These are phyloP conservation scores for Hydractinia symbiolongicarpus DNA, from an alignment of 30 jellyfish, hydroid and myxozoan species.

Conservation along the genomic window DNA sequence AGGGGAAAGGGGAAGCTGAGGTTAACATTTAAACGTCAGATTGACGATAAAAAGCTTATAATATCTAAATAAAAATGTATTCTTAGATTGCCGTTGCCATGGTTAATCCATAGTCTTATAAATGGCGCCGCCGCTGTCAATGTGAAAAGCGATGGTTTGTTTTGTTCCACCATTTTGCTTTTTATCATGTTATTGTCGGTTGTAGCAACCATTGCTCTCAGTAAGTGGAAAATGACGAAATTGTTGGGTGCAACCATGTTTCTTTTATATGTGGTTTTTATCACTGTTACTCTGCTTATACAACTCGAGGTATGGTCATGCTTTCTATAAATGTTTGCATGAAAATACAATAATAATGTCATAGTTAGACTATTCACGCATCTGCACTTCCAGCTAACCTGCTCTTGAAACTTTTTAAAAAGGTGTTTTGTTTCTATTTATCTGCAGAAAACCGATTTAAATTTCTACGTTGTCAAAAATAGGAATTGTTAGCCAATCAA, in stretches of 20 bases:
- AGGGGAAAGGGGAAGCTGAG: too few relatives aligned
- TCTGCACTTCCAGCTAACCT: too few relatives aligned
- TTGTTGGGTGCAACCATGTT: constrained; percentile 66
- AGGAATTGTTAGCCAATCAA: too few relatives aligned
- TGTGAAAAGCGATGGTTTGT: constrained; percentile 57
- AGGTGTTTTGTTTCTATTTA: too few relatives aligned
- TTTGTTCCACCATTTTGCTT: constrained; percentile 65
- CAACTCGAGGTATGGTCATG: constrained; percentile 41
- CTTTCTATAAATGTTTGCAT: constrained; percentile 10
- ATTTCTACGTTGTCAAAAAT: too few relatives aligned
- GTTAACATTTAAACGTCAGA: too few relatives aligned
- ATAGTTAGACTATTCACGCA: too few relatives aligned
- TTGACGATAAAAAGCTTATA: too few relatives aligned
- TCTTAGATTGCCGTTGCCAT: constrained; percentile 66
- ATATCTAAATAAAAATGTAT: not conserved
- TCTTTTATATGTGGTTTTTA: constrained; percentile 46
- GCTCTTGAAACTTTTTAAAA: too few relatives aligned
- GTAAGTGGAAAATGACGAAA: constrained; percentile 78
- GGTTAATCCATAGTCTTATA: constrained; percentile 56
- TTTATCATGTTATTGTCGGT: constrained; percentile 72
- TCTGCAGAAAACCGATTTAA: too few relatives aligned
- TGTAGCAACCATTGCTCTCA: constrained; percentile 48
- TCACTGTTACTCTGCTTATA: constrained; percentile 54
- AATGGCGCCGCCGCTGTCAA: constrained; percentile 31
- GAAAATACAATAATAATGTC: too few relatives aligned